Conservation (phyloP, 2,797 vertebrate genomes). For the Helicolenus hilgendorfi region DNA sequence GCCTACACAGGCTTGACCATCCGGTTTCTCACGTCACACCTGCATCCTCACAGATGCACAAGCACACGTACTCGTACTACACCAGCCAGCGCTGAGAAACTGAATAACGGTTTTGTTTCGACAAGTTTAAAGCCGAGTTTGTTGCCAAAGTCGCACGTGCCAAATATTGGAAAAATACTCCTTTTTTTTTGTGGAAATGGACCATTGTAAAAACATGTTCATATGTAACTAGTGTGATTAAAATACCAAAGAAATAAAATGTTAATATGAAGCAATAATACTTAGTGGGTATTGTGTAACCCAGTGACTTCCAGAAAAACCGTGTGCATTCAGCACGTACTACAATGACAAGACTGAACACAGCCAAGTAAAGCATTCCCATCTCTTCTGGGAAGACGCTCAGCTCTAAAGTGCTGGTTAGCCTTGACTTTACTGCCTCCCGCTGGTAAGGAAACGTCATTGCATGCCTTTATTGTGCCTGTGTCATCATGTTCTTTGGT, state of each 20-base stretch:
- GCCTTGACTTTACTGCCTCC: constrained; percentile 54
- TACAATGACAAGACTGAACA: neutral
- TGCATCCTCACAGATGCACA: constrained; percentile 7
- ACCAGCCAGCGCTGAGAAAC: constrained; percentile 4
- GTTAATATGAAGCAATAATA: constrained; percentile 37
- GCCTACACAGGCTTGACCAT: constrained; percentile 8
- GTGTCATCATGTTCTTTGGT: neutral
- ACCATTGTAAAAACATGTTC: constrained; percentile 67
- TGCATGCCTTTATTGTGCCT: neutral
- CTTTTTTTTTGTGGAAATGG: constrained; percentile 1
- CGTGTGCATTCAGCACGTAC: neutral
- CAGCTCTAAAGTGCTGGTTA: neutral
- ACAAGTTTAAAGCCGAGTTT: constrained; percentile 23
- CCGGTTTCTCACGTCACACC: neutral
- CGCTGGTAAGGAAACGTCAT: constrained; percentile 36
- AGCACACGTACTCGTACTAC: neutral
- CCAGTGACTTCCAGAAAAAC: neutral
- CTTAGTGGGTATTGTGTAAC: constrained; percentile 3
- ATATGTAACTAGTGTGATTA: constrained; percentile 80
- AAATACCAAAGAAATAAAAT: constrained; percentile 83
- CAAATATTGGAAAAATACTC: constrained; percentile 35
- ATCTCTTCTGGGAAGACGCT: neutral
- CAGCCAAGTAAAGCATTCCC: neutral
- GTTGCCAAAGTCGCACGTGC: constrained; percentile 60
- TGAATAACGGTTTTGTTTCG: neutral